Conservation (phyloP, 64 coral and sea anemone genomes). For the Trachythela sp. region DNA sequence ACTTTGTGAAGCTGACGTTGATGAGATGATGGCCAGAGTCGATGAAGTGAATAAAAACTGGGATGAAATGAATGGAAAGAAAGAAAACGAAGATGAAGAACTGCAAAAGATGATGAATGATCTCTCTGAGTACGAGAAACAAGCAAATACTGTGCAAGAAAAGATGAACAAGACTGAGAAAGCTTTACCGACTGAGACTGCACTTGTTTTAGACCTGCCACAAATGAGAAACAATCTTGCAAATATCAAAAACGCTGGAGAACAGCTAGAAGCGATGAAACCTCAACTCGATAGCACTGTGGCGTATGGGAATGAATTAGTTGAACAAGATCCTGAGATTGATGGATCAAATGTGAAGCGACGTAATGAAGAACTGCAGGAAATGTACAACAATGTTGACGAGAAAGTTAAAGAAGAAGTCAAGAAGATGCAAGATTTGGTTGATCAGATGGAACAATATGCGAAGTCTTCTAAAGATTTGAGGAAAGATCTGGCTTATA, state of each 20-base stretch:
- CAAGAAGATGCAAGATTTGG: conserved; percentile 59
- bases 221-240: not conserved
- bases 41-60: conserved; percentile 66
- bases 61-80: conserved; percentile 53
- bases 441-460: conserved; percentile 56
- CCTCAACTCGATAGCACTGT: conserved; percentile 9
- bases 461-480: conserved; percentile 21
- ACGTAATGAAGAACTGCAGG: not conserved
- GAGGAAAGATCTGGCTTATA: conserved; percentile 5
- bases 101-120: conserved; percentile 57
- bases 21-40: conserved; percentile 70
- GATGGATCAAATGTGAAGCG: not conserved
- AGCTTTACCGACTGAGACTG: conserved; percentile 34
- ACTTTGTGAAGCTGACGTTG: conserved; percentile 71
- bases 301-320: not conserved
- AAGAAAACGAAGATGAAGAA: conserved; percentile 55
- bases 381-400: not conserved
- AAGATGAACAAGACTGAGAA: conserved; percentile 57
- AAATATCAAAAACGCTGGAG: not conserved
- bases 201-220: conserved; percentile 59
- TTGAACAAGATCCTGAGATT: not conserved
- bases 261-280: not conserved
- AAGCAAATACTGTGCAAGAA: conserved; percentile 52
- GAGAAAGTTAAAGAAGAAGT: conserved; percentile 38
- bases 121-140: conserved; percentile 60